These are phyloP conservation scores for Eucera pruinosa DNA, from an alignment of 2,888 invertebrate genomes.

Conservation along the genomic window DNA sequence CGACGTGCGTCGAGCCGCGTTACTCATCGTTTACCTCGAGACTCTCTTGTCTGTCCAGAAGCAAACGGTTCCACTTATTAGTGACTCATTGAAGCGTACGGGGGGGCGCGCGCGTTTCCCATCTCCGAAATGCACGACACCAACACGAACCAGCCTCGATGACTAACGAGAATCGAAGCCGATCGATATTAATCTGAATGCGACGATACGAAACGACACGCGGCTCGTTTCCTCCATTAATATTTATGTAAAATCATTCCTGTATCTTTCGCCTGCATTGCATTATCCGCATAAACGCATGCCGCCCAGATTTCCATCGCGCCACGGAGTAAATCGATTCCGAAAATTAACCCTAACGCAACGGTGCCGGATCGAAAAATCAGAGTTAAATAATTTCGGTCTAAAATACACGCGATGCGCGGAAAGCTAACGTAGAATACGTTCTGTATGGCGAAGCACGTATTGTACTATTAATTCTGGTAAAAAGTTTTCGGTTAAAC, in stretches of 20 bases:
- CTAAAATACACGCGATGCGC: too few relatives aligned
- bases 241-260: constrained; percentile 40
- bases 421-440: too few relatives aligned
- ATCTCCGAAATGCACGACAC: constrained; percentile 1
- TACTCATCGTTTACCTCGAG: constrained; percentile 28
- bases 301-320: constrained; percentile 13
- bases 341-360: background rate
- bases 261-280: constrained; percentile 24
- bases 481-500: too few relatives aligned
- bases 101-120: too few relatives aligned
- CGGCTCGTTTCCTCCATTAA: constrained; percentile 43
- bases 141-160: constrained; percentile 48
- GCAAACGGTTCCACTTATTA: constrained; percentile 49
- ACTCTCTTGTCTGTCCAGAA: constrained; percentile 15
- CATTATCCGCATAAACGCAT: constrained; percentile 16
- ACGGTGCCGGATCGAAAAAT: background rate
- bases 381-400: too few relatives aligned
- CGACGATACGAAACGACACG: constrained; percentile 34
- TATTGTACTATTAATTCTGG: too few relatives aligned
- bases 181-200: constrained; percentile 62
- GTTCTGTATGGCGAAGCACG: too few relatives aligned
- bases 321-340: background rate
- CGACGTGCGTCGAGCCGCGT: background rate
- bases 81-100: constrained; percentile 59
- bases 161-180: constrained; percentile 63